A percentile compares a stretch with the other conserved stretches of the same genome.
Conservation (phyloP, 2,113 vertebrate species). For the Pelodiscus sinensis region DNA sequence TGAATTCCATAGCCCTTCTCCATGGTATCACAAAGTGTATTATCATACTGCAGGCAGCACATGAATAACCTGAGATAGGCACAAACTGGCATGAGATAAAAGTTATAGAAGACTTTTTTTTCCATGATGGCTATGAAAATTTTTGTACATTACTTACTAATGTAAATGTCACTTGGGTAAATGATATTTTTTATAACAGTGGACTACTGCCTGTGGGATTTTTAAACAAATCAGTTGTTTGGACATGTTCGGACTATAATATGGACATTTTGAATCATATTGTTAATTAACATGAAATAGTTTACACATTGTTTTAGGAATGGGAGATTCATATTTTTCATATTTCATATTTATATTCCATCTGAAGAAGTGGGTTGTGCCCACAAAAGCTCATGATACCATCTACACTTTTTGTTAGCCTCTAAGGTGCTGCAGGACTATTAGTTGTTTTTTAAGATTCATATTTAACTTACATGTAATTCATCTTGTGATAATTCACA, state of each 20-base stretch:
- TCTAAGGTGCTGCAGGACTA: too few relatives aligned
- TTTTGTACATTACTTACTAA: background rate
- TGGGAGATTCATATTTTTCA: background rate
- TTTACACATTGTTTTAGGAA: background rate
- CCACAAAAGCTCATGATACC: too few relatives aligned
- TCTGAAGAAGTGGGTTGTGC: too few relatives aligned
- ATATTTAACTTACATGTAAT: background rate
- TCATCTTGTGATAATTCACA: background rate
- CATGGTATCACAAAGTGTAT: background rate
- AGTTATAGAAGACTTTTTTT: background rate
- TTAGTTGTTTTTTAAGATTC: background rate
- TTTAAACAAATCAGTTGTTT: background rate
- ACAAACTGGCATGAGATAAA: background rate
- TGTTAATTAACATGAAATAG: background rate
- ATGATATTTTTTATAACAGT: background rate
- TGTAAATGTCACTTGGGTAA: rapidly evolving
- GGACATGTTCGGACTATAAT: background rate
- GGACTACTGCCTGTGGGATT: background rate
- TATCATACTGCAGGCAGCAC: rapidly evolving
- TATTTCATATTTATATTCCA: too few relatives aligned
- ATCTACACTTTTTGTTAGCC: too few relatives aligned
- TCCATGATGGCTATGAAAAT: rapidly evolving
- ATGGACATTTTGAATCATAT: background rate
- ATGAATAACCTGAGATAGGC: background rate
- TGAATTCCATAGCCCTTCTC: background rate